Evolutionary conservation across 2,113 vertebrate species (phyloP).

Genomic region (Origma solitaria): DNA sequence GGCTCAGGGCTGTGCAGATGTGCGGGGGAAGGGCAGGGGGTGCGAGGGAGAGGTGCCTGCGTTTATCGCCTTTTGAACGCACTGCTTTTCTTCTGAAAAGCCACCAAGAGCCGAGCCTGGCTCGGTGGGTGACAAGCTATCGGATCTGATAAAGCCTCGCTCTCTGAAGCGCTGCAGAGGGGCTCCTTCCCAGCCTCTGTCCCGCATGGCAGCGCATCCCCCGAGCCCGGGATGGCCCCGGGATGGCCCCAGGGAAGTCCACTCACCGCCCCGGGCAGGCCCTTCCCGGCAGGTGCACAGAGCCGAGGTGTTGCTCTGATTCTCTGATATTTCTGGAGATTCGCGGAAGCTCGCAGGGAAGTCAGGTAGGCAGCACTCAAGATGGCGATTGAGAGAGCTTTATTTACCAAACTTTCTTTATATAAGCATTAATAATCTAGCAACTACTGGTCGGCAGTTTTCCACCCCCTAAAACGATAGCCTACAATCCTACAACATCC

Average conservation of each 20-base stretch:
- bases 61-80: rapidly evolving
- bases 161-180: not conserved
- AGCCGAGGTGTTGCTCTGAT: not conserved
- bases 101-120: not conserved
- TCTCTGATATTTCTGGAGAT: too few species aligned
- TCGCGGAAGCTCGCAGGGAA: too few species aligned
- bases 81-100: not conserved
- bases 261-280: too few species aligned
- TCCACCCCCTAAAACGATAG: too few species aligned
- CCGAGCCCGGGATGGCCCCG: not conserved
- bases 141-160: not conserved
- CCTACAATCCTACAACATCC: too few species aligned
- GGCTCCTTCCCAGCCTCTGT: not conserved
- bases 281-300: not conserved
- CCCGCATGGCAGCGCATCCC: not conserved
- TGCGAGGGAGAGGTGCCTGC: not conserved
- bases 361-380: too few species aligned
- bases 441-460: too few species aligned
- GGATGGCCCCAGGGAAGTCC: too few species aligned
- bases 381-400: too few species aligned
- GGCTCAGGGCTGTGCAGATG: not conserved
- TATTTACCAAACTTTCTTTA: too few species aligned
- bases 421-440: too few species aligned
- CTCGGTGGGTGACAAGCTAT: not conserved
- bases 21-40: not conserved